Conservation (phyloP, 2,113 vertebrate species). For the Corydoras maculifer region DNA sequence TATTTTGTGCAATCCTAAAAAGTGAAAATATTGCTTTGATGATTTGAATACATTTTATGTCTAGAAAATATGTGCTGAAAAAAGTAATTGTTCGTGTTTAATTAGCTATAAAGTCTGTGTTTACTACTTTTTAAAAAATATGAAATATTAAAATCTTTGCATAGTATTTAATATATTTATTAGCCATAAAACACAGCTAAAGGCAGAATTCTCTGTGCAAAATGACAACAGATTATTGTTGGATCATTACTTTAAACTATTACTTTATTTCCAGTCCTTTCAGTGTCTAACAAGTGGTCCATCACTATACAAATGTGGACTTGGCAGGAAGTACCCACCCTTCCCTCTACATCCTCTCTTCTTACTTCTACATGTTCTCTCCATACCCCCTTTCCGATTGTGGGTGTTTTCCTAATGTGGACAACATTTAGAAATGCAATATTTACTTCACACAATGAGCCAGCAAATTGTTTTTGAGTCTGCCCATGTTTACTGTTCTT, state of each 20-base stretch:
- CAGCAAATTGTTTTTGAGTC: slow-evolving; percentile 19
- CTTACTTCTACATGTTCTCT: slow-evolving; percentile 27
- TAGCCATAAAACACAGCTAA: neutral
- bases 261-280: no score
- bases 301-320: neutral
- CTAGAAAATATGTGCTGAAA: no score
- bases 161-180: no score
- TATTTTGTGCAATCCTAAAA: no score
- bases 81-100: no score
- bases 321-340: slow-evolving; percentile 38
- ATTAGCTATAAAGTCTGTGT: no score
- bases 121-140: no score
- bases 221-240: neutral
- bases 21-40: no score
- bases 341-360: slow-evolving; percentile 31
- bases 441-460: slow-evolving; percentile 24
- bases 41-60: no score
- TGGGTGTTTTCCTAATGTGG: slow-evolving; percentile 13
- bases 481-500: slow-evolving; percentile 12
- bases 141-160: no score
- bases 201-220: neutral
- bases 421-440: neutral
- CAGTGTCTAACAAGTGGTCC: slow-evolving; percentile 6
- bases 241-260: neutral
- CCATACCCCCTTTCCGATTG: slow-evolving; percentile 2